Conservation (phyloP, 2,888 invertebrate species). For the Hydroisotoma schaefferi region DNA sequence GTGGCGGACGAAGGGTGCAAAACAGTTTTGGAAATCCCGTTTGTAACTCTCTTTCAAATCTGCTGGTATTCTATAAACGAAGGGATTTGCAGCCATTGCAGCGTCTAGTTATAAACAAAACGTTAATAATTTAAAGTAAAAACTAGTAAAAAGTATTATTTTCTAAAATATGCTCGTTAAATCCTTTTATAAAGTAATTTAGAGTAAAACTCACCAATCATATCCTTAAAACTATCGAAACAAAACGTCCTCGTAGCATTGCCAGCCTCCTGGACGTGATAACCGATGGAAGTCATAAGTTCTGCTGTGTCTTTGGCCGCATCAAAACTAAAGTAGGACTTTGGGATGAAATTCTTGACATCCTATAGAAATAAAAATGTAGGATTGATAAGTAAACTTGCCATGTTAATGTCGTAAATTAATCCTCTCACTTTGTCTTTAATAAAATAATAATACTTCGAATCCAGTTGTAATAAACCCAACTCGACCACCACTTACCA, state of each 20-base stretch:
- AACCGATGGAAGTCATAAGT: slow-evolving; percentile 41
- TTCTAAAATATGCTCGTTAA: not conserved
- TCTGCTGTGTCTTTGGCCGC: slow-evolving; percentile 41
- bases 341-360: slow-evolving; percentile 46
- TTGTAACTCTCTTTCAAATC: slow-evolving; percentile 36
- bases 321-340: slow-evolving; percentile 43
- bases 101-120: slow-evolving; percentile 28
- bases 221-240: slow-evolving; percentile 39
- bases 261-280: slow-evolving; percentile 35
- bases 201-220: slow-evolving; percentile 40
- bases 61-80: slow-evolving; percentile 42
- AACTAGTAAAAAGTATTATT: not conserved
- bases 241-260: slow-evolving; percentile 37
- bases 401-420: not conserved
- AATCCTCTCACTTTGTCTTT: not conserved
- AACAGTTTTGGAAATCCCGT: slow-evolving; percentile 40
- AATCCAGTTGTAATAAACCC: too few relatives aligned
- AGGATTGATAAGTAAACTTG: not conserved
- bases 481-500: too few relatives aligned
- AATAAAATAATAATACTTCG: not conserved
- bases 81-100: slow-evolving; percentile 49
- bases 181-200: not conserved
- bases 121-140: slow-evolving; percentile 8
- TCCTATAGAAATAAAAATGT: slow-evolving; percentile 35
- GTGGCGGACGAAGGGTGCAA: slow-evolving; percentile 32